Evolutionary conservation across 1,140 invertebrate species (phyloP).

Genomic region (Cotesia typhae): DNA sequence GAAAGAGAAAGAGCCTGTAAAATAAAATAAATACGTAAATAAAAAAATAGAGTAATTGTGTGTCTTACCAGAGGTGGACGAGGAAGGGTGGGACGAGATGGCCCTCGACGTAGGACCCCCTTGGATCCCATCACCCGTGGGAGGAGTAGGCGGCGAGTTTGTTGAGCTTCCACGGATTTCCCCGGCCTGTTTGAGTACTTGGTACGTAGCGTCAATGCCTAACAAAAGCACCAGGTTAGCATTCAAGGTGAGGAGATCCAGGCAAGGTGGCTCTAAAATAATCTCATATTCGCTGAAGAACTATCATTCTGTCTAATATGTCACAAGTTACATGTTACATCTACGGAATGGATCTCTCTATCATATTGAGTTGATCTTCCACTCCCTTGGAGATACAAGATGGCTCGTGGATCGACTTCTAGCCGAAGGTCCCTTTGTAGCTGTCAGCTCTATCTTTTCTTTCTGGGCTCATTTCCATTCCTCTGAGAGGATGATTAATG

Average conservation of each 20-base stretch:
- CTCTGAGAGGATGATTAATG: neutral
- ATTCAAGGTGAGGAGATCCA: neutral
- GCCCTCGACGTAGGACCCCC: constrained; percentile 61
- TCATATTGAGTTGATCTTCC: no score
- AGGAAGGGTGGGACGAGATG: constrained; percentile 66
- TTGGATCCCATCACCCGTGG: constrained; percentile 59
- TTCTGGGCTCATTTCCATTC: neutral
- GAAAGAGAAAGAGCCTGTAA: neutral
- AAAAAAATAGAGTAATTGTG: constrained; percentile 75
- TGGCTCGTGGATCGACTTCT: no score
- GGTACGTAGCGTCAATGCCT: constrained; percentile 90
- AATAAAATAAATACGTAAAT: constrained; percentile 19
- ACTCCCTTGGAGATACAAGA: constrained; percentile 40
- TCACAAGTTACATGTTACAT: no score
- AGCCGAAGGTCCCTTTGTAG: no score
- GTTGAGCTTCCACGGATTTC: constrained; percentile 74
- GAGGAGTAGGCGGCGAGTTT: constrained; percentile 65
- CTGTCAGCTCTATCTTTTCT: neutral
- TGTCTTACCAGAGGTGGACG: constrained; percentile 72
- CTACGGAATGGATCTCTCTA: no score
- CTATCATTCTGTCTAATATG: no score
- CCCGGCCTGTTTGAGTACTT: constrained; percentile 90
- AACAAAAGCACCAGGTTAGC: constrained; percentile 45
- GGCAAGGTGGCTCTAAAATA: neutral
- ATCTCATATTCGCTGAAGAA: no score